Base-by-base conservation (phyloP, 2,113 vertebrate species). In the Ariopsis seemanni region DNA sequence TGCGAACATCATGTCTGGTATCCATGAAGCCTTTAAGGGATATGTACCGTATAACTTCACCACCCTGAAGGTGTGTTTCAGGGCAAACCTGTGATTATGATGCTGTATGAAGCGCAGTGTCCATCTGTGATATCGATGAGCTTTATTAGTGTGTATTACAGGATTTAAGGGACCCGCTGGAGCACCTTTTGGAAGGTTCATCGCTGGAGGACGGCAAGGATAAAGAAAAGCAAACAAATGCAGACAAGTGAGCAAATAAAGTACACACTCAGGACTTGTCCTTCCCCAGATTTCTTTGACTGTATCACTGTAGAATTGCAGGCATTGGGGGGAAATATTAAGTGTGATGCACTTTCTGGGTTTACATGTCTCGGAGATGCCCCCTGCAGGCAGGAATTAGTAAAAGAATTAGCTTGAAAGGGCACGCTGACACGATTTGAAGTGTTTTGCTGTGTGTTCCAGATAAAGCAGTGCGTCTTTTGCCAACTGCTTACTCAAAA, bases 111-210 rank as follows among this genome's bases (percentile, higher is more conserved):
- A 71, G 17, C 1, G 1, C 20, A 48, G 10, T 57, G 11, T 82
- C 27, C 30, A 10, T 80, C 4, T 4, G 4, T 58, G 20, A 58
- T 57, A 10, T 69, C 52, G 34, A 25, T n/a, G 48, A 15, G 20
- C 7, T 48, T 55, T 9, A 67, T 57, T 83, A n/a, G 10, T 75
- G 11, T 82, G 52, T 75, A 65, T 62, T 58, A 0, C 91, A 97
- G 95, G 93, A 92, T 58, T 93, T 96, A 72, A 89, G 96, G 85
- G 96, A 96, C 83, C 93, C 94, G 22, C 91, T 96, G 92, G 93
- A 96, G 62, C 93, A 95, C 53, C 74, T 94, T 82, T 87, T 89
- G 2, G 93, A 95, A 52, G 88, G 87, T n/a, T n/a, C 91, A 7
- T 58, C 90, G 88, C 53, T 88, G 27, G 90, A 94, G 67, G 91